A percentile compares a stretch with the other conserved stretches of the same genome.
Conservation (phyloP, 2,888 invertebrate species). For the Anthophora plumipes region DNA sequence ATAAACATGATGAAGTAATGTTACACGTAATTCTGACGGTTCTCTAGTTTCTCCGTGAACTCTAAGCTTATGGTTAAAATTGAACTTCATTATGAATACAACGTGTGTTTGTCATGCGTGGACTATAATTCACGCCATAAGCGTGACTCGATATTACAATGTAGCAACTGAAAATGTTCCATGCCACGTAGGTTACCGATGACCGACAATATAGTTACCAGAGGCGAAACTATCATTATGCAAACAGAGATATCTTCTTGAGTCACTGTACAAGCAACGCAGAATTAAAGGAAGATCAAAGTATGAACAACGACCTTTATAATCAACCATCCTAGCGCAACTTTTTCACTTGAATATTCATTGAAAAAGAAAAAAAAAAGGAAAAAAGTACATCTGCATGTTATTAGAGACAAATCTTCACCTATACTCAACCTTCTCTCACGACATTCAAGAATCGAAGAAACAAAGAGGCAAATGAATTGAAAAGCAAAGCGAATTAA, state of each 20-base stretch:
- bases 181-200: not conserved
- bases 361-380: not conserved
- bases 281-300: not conserved
- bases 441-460: no score
- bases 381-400: not conserved
- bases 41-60: not conserved
- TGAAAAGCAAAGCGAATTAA: no score
- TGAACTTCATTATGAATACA: constrained; percentile 10
- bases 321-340: no score
- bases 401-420: not conserved
- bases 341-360: not conserved
- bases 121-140: constrained; percentile 4
- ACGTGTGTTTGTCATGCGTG: not conserved
- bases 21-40: not conserved
- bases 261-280: not conserved
- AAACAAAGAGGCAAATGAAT: no score
- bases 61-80: not conserved
- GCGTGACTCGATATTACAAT: constrained; percentile 14
- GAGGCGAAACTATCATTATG: constrained; percentile 12
- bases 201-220: not conserved
- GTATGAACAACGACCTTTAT: no score
- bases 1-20: no score
- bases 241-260: constrained; percentile 14
- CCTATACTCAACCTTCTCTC: no score
- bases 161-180: not conserved